phyloP scores from a whole-genome alignment of 2,113 vertebrate species.

The Formicarius rufipectus region DNA sequence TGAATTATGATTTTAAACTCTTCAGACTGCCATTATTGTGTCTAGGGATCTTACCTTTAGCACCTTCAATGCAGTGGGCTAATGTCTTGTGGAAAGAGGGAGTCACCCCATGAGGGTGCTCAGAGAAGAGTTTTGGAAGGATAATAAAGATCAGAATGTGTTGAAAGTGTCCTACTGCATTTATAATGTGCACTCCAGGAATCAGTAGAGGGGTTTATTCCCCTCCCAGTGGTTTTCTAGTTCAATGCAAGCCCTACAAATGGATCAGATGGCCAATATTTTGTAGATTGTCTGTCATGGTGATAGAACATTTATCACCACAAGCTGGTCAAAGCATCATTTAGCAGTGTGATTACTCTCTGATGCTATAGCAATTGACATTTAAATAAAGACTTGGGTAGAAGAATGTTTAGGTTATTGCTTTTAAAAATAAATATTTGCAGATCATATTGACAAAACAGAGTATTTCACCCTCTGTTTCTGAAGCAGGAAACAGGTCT shows the following conservation, averaged over 20 bases:
- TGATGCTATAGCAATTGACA: not conserved
- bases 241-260: not conserved
- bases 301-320: not conserved
- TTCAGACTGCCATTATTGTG: not conserved
- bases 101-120: not conserved
- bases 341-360: not conserved
- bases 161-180: not conserved
- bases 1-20: not conserved
- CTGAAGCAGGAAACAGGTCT: not conserved
- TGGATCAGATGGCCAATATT: not conserved
- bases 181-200: not conserved
- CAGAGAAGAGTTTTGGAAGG: not conserved
- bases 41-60: not conserved
- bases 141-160: not conserved
- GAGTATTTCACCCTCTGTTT: not conserved
- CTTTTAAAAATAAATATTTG: conserved; percentile 15
- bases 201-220: not conserved
- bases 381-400: not conserved
- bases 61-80: not conserved
- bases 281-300: not conserved
- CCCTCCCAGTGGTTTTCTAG: not conserved
- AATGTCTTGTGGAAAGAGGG: not conserved
- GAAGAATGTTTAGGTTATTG: not conserved
- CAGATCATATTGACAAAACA: not conserved
- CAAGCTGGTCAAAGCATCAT: not conserved